Evolutionary conservation across 2,113 vertebrate genomes (phyloP).

Genomic region (Charina bottae): DNA sequence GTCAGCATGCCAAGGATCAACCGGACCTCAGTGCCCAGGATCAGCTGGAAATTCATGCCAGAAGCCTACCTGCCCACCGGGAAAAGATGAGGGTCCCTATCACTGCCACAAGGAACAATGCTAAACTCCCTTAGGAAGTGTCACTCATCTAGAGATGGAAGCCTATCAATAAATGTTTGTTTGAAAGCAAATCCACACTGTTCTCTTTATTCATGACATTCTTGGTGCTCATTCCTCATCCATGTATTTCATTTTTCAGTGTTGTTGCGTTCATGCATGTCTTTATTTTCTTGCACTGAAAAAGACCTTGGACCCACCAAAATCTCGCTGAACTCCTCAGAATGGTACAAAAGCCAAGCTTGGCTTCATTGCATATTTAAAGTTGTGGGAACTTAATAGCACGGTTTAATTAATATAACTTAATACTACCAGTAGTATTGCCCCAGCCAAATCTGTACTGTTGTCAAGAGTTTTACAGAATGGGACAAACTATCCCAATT

Average conservation of each 20-base stretch:
- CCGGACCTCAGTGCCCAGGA: not conserved
- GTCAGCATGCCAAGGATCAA: not conserved
- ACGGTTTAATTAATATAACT: not conserved
- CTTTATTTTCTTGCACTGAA: not conserved
- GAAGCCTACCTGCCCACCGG: not conserved
- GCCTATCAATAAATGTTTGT: not conserved
- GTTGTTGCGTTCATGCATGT: not conserved
- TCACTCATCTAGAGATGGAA: not conserved
- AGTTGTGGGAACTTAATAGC: not conserved
- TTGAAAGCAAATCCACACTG: not conserved
- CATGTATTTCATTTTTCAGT: not conserved
- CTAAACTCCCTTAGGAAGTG: not conserved
- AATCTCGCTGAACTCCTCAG: not conserved
- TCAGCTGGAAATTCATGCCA: not conserved
- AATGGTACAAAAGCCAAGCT: not conserved
- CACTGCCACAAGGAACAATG: not conserved
- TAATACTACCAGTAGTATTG: not conserved
- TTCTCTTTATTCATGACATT: not conserved
- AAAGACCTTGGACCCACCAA: not conserved
- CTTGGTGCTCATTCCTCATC: fast-evolving
- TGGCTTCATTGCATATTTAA: not conserved
- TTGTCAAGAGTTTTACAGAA: not conserved
- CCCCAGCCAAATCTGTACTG: not conserved
- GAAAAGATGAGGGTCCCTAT: not conserved
- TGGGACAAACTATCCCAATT: not conserved